Conservation (phyloP, 2,113 vertebrate genomes). For the Platysternon megacephalum region DNA sequence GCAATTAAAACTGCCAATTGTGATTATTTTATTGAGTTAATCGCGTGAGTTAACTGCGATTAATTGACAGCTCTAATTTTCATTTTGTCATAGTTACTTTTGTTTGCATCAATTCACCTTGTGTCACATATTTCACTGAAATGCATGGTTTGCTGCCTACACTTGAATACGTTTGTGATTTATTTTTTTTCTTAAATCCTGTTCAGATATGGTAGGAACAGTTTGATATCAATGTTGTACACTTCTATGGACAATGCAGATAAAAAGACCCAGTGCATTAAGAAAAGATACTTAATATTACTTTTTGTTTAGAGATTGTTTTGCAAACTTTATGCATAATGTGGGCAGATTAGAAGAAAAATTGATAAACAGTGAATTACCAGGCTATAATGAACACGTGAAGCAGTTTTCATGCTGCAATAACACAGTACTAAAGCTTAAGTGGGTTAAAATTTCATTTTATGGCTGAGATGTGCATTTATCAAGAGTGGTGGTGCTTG, state of each 20-base stretch:
- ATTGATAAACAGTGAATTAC: not conserved
- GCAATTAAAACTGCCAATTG: too few species aligned
- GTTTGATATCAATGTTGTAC: not conserved
- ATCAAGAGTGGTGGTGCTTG: not conserved
- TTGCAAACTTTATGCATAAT: not conserved
- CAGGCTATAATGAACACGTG: not conserved
- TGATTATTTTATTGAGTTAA: too few species aligned
- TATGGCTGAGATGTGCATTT: not conserved
- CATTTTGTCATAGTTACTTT: not conserved
- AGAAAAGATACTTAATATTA: not conserved
- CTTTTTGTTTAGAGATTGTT: not conserved
- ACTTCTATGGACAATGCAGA: not conserved
- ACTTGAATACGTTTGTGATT: not conserved
- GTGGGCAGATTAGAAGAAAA: not conserved
- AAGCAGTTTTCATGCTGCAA: not conserved
- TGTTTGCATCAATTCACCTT: not conserved
- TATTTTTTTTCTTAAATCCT: not conserved
- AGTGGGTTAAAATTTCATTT: not conserved
- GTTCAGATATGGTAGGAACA: not conserved
- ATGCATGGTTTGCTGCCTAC: not conserved
- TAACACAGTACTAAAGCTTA: not conserved
- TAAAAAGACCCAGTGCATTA: not conserved
- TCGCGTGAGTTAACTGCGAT: too few species aligned
- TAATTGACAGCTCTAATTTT: not conserved
- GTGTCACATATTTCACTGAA: not conserved